Percentiles rank a stretch among this genome's conserved stretches.
Conservation (phyloP, 1,140 invertebrate species). For the Ostrea denselamellosa region DNA sequence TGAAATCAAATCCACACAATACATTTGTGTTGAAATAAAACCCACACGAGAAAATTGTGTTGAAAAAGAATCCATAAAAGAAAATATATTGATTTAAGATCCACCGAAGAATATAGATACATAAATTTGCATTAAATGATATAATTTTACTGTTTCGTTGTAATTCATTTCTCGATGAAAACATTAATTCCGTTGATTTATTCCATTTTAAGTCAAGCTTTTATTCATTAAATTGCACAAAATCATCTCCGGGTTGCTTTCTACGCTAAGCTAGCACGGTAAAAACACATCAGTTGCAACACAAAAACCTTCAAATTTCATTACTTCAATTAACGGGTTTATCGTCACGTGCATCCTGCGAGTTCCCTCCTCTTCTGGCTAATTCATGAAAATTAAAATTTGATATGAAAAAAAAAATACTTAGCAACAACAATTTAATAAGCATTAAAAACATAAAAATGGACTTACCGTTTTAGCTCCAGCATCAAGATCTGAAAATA, state of each 20-base stretch:
- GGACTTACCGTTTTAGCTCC: neutral
- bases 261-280: neutral
- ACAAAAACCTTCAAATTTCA: neutral
- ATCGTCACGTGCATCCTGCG: neutral
- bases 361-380: neutral
- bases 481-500: slow-evolving; percentile 9
- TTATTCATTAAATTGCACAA: too few relatives aligned
- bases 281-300: neutral
- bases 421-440: neutral
- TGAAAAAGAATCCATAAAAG: too few relatives aligned
- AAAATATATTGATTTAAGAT: too few relatives aligned
- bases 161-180: too few relatives aligned
- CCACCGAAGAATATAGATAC: too few relatives aligned
- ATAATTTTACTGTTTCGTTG: too few relatives aligned
- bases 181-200: too few relatives aligned
- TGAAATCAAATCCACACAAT: too few relatives aligned
- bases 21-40: too few relatives aligned
- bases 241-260: neutral
- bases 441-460: neutral
- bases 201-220: too few relatives aligned
- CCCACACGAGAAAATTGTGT: too few relatives aligned
- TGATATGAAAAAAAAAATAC: neutral
- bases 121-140: too few relatives aligned
- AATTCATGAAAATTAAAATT: slow-evolving; percentile 1
- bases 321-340: slow-evolving; percentile 11